A percentile compares a stretch with the other conserved stretches of the same genome.
These are phyloP conservation scores for Noctua fimbriata DNA, from an alignment of 2,888 invertebrate genomes.

Conservation along the genomic window DNA sequence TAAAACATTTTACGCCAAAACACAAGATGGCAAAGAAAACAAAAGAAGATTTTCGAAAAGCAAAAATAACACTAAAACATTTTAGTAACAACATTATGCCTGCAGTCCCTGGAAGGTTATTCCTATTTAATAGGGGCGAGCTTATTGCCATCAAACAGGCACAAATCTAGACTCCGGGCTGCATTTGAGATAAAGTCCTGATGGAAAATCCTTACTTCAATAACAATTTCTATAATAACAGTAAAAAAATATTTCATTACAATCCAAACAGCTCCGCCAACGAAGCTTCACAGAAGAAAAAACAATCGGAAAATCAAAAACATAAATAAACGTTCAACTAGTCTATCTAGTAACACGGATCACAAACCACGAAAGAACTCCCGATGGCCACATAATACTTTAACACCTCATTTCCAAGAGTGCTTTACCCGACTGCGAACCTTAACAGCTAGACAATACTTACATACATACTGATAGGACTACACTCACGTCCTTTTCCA, in stretches of 20 bases:
- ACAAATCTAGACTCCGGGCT: neutral
- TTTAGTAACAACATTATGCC: too few relatives aligned
- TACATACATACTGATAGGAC: neutral
- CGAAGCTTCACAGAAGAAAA: neutral
- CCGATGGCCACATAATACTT: constrained; percentile 37
- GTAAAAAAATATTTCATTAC: neutral
- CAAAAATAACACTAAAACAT: neutral
- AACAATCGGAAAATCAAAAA: neutral
- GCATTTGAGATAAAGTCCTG: neutral
- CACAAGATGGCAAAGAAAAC: too few relatives aligned
- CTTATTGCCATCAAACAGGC: neutral
- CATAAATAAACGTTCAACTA: constrained; percentile 10
- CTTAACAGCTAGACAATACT: neutral
- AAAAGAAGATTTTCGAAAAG: too few relatives aligned
- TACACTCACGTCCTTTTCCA: neutral
- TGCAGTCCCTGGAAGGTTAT: too few relatives aligned
- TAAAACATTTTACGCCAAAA: too few relatives aligned
- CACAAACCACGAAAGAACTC: constrained; percentile 32
- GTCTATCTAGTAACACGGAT: neutral
- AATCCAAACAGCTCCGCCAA: neutral
- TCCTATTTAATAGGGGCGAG: neutral
- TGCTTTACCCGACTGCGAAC: constrained; percentile 22
- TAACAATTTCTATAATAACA: neutral
- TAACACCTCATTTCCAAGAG: constrained; percentile 60
- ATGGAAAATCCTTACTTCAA: neutral